Base-by-base conservation (phyloP, 2,113 vertebrate genomes). In the Lates calcarifer region DNA sequence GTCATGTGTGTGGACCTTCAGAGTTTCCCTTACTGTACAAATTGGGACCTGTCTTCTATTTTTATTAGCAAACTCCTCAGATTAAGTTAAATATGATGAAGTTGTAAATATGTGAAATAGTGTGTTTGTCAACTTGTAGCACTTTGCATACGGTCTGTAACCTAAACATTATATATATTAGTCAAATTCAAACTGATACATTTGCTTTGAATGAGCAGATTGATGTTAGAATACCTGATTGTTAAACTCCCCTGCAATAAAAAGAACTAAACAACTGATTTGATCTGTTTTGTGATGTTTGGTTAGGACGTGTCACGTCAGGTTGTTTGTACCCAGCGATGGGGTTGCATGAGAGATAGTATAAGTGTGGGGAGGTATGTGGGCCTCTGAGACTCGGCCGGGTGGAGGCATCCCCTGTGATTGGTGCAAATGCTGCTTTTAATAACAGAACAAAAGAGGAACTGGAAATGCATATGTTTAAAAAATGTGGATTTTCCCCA, bases 401-500 rank as follows among this genome's bases (percentile, higher is more conserved):
- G 89, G 90, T 35, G 69, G 86, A 90, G 82, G 77, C 82, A 74
- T 90, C 91, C 77, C 88, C 83, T 85, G 91, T 92, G 88, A 95
- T 94, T 93, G 93, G 88, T 90, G 77, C 87, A 90, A 90, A 92
- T 90, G 91, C 95, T 95, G 95, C 94, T 95, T 95, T 95, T 94
- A 95, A 95, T 95, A 95, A 95, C 89, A 93, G 94, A 95, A 95
- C 93, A 95, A 95, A 95, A 95, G 93, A 92, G 85, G 93, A 94
- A 94, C 93, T 95, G 92, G 93, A 95, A 95, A 94, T 95, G 92
- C 94, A 95, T 95, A 95, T 95, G 94, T 94, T 94, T 94, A 86
- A 94, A 93, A 95, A 95, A 94, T 93, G 92, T 87, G 93, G 88
- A 92, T 89, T 84, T 84, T 72, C 83, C 91, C 53, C 35, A 69